Conservation (phyloP, 2,113 vertebrate genomes). For the Sapayoa aenigma region DNA sequence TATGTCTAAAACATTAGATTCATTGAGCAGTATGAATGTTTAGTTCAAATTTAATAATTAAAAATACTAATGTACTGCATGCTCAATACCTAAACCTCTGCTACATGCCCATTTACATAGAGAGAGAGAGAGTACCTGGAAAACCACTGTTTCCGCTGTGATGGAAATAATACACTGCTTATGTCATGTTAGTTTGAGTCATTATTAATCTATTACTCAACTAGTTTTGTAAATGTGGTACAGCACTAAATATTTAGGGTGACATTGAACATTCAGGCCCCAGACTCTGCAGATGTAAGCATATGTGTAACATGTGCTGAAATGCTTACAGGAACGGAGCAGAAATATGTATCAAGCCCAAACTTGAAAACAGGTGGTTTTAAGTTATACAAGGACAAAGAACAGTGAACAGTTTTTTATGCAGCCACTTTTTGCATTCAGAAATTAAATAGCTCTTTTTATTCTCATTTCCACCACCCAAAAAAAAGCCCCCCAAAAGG, state of each 20-base stretch:
- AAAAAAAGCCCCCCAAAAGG: not conserved
- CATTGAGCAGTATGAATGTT: not conserved
- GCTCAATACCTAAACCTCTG: not conserved
- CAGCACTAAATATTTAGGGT: not conserved
- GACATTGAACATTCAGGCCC: constrained; percentile 3
- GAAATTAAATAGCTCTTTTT: constrained; percentile 16
- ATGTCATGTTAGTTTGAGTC: not conserved
- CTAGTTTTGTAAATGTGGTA: not conserved
- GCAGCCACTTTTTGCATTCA: accelerated
- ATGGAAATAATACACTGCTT: constrained; percentile 4
- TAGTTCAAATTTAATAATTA: not conserved
- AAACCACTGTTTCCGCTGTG: not conserved
- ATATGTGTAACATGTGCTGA: constrained; percentile 40
- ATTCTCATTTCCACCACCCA: not conserved
- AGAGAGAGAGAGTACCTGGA: not conserved
- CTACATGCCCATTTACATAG: not conserved
- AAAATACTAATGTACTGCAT: not conserved
- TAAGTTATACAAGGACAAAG: constrained; percentile 57
- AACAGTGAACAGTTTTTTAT: not conserved
- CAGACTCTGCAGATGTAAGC: not conserved
- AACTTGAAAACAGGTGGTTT: constrained; percentile 68
- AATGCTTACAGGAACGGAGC: constrained; percentile 3
- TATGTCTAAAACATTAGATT: not conserved
- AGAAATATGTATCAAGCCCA: constrained; percentile 63
- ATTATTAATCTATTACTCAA: constrained; percentile 26